phyloP scores from a whole-genome alignment of 2,113 vertebrate genomes.

The Helogale parvula region DNA sequence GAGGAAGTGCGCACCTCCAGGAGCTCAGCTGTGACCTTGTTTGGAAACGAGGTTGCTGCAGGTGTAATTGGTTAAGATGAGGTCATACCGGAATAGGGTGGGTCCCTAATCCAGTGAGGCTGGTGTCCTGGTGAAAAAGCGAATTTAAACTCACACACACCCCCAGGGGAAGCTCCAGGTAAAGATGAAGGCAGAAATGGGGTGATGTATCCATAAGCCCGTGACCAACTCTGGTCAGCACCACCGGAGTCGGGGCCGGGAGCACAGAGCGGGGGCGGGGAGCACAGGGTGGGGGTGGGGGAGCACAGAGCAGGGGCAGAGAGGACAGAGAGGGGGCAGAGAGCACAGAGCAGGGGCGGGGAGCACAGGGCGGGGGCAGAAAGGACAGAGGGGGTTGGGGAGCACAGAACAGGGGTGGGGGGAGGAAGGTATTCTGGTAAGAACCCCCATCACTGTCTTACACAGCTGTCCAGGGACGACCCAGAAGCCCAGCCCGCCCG shows the following conservation, averaged over 20 bases:
- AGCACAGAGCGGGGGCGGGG: neutral
- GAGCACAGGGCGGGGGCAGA: neutral
- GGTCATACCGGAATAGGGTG: neutral
- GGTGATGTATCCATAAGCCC: rapidly evolving
- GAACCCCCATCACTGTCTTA: no score
- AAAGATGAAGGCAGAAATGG: neutral
- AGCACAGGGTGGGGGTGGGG: no score
- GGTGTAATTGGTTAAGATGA: neutral
- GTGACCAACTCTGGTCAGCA: rapidly evolving
- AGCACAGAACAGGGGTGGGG: neutral
- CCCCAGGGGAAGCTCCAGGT: rapidly evolving
- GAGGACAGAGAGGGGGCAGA: rapidly evolving
- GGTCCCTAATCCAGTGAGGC: neutral
- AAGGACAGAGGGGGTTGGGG: no score
- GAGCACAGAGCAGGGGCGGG: neutral
- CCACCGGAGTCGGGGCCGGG: rapidly evolving
- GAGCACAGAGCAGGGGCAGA: neutral
- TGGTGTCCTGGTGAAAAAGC: neutral
- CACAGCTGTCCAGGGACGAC: rapidly evolving
- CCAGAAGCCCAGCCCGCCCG: no score
- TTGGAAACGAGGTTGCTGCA: neutral
- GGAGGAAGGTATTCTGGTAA: no score
- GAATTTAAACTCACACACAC: no score
- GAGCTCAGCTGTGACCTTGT: neutral
- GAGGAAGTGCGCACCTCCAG: neutral